Conservation (phyloP, 92 coral and sea anemone genomes). For the Metridium senile region DNA sequence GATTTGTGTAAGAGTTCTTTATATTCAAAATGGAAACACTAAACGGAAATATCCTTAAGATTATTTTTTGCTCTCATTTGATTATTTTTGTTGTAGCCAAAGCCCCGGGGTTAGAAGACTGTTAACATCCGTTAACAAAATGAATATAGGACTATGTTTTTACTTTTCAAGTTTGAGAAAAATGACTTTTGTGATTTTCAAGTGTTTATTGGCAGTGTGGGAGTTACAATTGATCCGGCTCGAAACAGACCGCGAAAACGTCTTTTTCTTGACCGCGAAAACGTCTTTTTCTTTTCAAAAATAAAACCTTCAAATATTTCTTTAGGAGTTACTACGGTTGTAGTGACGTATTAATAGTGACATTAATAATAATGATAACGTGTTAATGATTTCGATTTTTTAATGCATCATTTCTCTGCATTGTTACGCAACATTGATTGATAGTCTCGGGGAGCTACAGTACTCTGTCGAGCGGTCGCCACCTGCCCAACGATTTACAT, state of each 20-base stretch:
- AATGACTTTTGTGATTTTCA: not conserved
- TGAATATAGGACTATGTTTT: not conserved
- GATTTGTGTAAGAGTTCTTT: not conserved
- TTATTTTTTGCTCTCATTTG: not conserved
- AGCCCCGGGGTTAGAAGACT: not conserved
- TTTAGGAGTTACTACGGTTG: not conserved
- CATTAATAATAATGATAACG: not conserved
- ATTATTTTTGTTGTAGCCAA: not conserved
- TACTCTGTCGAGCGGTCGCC: not conserved
- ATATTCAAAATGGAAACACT: not conserved
- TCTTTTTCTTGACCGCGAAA: not conserved
- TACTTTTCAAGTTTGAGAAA: not conserved
- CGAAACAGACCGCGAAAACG: not conserved
- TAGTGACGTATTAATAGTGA: not conserved
- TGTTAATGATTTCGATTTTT: not conserved
- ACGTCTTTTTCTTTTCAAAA: not conserved
- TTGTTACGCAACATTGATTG: not conserved
- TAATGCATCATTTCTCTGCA: not conserved
- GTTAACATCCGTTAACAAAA: not conserved
- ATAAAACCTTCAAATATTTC: not conserved
- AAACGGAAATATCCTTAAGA: not conserved
- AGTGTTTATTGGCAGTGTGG: not conserved
- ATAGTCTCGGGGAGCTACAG: not conserved
- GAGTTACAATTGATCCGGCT: not conserved
- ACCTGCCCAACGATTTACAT: conserved; percentile 25